Base-by-base conservation (phyloP, 2,797 vertebrate species). In the Eidolon dupreanum region DNA sequence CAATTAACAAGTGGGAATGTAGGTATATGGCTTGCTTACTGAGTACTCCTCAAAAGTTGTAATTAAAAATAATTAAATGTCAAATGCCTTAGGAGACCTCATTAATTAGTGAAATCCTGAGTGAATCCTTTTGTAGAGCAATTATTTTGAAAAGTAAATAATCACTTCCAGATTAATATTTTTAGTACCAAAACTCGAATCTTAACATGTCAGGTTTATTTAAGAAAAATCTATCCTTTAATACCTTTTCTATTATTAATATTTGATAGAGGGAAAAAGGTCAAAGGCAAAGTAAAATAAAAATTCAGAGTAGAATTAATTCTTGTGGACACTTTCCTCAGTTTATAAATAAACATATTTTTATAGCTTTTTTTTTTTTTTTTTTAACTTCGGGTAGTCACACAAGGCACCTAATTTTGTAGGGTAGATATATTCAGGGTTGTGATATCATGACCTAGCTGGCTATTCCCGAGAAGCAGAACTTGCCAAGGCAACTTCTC, bases 21-120 rank as follows among this genome's bases (percentile, higher is more conserved):
- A 88, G 84, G 88, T 95, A 95, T 53, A 95, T 26, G 73, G 59
- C 68, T 90, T 91, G 59, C 87, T 90, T 90, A 83, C 33, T 63
- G 63, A 92, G 63, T 73, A 87, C 46, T 89, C 77, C 73, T 97
- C 57, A 94, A 91, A 95, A 90, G 74, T 93, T 84, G 51, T 84
- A 96, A 97, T 96, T 95, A 90, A 96, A 98, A 96, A 86, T 75
- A 97, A 97, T 93, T 95, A 90, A 95, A 95, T 89, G 92, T 90
- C 94, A 92, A 92, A 79, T 70, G 88, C 55, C 96, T 88, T 75
- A 92, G 41, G 84, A 92, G 81, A 83, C 81, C 55, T 93, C 88
- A 79, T 78, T 97, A 93, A 96, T 95, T 96, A 97, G 70, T 46
- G 28, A 74, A 82, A 75, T 95, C 70, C 41, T 79, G 65, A 95